Evolutionary conservation across 2,113 vertebrate species (phyloP).

Genomic region (Ammodytes dubius): DNA sequence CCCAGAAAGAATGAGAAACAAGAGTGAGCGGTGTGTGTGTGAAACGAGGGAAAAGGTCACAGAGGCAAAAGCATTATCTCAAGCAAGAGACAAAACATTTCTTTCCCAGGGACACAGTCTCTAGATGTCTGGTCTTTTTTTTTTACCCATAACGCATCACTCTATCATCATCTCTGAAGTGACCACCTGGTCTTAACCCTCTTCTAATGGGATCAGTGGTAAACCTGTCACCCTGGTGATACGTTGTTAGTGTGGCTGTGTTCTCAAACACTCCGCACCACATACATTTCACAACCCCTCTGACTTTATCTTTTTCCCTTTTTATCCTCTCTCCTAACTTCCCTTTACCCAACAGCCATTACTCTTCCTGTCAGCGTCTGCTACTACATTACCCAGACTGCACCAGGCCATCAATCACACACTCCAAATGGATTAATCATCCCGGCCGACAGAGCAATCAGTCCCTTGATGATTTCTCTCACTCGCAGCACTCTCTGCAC

Average conservation of each 20-base stretch:
- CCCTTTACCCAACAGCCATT: conserved; percentile 49
- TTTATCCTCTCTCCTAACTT: background rate
- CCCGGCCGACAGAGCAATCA: conserved; percentile 68
- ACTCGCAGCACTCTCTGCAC: conserved; percentile 29
- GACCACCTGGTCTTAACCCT: conserved; percentile 15
- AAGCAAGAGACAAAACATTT: conserved; percentile 68
- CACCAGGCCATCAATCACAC: conserved; percentile 74
- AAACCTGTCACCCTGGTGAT: conserved; percentile 34
- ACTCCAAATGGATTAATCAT: conserved; percentile 70
- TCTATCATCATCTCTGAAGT: conserved; percentile 51
- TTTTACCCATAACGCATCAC: conserved; percentile 38
- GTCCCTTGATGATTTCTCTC: conserved; percentile 64
- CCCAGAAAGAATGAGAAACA: conserved; percentile 66
- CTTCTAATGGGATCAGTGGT: conserved; percentile 41
- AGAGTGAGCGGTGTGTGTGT: conserved; percentile 39
- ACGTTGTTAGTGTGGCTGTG: conserved; percentile 8
- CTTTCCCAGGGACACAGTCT: conserved; percentile 9
- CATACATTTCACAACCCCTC: conserved; percentile 27
- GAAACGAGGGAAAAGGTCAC: conserved; percentile 60
- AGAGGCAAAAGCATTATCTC: conserved; percentile 16
- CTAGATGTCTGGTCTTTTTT: conserved; percentile 31
- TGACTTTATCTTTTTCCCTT: conserved; percentile 1
- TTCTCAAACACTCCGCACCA: background rate
- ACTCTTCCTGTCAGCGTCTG: conserved; percentile 59
- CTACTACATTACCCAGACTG: conserved; percentile 77